Base-by-base conservation (phyloP, 2,797 vertebrate species). In the Odontamblyopus lacepedii region DNA sequence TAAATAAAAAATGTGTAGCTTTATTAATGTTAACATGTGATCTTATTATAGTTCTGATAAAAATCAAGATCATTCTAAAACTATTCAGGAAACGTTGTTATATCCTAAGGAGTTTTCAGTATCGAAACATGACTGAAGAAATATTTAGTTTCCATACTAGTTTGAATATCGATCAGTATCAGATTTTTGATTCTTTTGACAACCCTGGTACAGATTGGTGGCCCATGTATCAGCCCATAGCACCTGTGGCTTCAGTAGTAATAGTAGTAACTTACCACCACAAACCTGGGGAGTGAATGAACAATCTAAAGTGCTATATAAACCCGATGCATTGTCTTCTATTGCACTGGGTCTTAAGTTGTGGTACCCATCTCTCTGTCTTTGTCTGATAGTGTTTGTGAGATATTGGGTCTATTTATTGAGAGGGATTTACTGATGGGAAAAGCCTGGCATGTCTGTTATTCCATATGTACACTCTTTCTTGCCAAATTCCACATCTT, bases 271-370 rank as follows among this genome's bases (percentile, higher is more conserved):
- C 55, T 26, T 56, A 55, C n/a, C n/a, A 55, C 53, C 6, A 53
- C 19, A n/a, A 53, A 53, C 2, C n/a, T 7, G 6, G 53, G 6
- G 51, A 55, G 53, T 55, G 53, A 55, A 55, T 55, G n/a, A 55
- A 55, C n/a, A 55, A 55, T 55, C 9, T 19, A 55, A 23, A n/a
- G 23, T 9, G 57, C 4, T 29, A 6, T 16, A 60, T 60, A 15
- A 60, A 60, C 29, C 79, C 75, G 73, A 78, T 78, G 71, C 23
- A 72, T 23, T 32, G 63, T 76, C 83, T 84, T 70, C 65, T 62
- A 79, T 44, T 50, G 18, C 61, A 11, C 15, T 8, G 18, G 13
- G 18, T 38, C 60, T 62, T 19, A 29, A 38, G 8, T n/a, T 35
- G 57, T 60, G 27, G 26, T 29, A 30, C 57, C 57, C 19, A 5